Percentiles rank a stretch among this genome's conserved stretches.
Evolutionary conservation across 2,113 vertebrate species (phyloP).

Genomic region (Chloebia gouldiae): DNA sequence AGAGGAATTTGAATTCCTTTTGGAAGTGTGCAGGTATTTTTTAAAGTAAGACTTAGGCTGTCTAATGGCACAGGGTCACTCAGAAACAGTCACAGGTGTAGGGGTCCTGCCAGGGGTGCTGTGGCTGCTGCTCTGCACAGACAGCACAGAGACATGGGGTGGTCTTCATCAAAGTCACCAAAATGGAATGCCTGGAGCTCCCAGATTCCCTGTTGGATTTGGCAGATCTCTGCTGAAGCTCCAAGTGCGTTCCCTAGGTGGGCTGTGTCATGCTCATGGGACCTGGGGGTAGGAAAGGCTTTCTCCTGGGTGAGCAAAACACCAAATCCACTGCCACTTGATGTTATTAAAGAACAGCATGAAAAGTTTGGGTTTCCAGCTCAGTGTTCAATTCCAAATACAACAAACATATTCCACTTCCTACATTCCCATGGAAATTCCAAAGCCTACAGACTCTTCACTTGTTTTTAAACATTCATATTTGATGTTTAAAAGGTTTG

Average conservation of each 20-base stretch:
- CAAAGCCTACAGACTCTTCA: not conserved
- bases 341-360: not conserved
- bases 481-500: not conserved
- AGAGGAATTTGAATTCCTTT: constrained; percentile 1
- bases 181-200: not conserved
- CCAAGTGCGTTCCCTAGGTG: not conserved
- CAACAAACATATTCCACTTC: not conserved
- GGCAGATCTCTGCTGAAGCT: not conserved
- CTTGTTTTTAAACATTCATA: not conserved
- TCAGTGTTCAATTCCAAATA: not conserved
- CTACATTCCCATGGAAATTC: constrained; percentile 14
- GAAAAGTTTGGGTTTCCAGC: not conserved
- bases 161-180: not conserved
- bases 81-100: not conserved
- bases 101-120: not conserved
- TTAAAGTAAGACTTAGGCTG: not conserved
- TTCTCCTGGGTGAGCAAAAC: not conserved
- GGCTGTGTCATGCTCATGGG: not conserved
- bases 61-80: not conserved
- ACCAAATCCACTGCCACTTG: not conserved
- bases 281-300: not conserved
- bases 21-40: not conserved
- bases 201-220: not conserved
- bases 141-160: not conserved
- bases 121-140: not conserved